A percentile compares a stretch with the other conserved stretches of the same genome.
Evolutionary conservation across 2,113 vertebrate species (phyloP).

Genomic region (Takifugu bimaculatus): DNA sequence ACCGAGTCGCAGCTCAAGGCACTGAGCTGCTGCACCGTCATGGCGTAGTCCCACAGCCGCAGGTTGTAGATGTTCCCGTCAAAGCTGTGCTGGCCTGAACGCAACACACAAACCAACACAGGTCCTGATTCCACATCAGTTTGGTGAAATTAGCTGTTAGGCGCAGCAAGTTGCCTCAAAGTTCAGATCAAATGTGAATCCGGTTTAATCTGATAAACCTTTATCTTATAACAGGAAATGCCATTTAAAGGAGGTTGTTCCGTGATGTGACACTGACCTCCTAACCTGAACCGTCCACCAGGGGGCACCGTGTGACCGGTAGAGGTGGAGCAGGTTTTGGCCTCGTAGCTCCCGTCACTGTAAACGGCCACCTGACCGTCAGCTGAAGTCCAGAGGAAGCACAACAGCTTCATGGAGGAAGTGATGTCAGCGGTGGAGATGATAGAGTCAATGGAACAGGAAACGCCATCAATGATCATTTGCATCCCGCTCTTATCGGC

Average conservation of each 20-base stretch:
- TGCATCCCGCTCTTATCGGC: constrained; percentile 57
- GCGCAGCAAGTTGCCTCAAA: neutral
- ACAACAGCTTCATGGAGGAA: constrained; percentile 77
- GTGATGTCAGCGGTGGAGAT: constrained; percentile 74
- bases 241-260: neutral
- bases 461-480: constrained; percentile 58
- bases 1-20: constrained; percentile 79
- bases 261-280: constrained; percentile 36
- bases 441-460: constrained; percentile 71
- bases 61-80: constrained; percentile 90
- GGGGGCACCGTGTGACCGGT: constrained; percentile 59
- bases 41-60: constrained; percentile 87
- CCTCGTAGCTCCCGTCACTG: constrained; percentile 63
- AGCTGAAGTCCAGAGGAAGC: constrained; percentile 78
- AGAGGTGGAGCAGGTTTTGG: constrained; percentile 63
- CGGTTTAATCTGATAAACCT: no score
- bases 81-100: constrained; percentile 63
- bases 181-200: no score
- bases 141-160: neutral
- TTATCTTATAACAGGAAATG: no score
- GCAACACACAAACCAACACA: neutral
- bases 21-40: constrained; percentile 72
- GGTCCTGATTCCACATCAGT: neutral
- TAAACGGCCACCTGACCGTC: constrained; percentile 64
- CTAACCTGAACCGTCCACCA: constrained; percentile 78